A percentile compares a stretch with the other conserved stretches of the same genome.
Conservation (phyloP, 2,888 invertebrate species). For the Alsophila aescularia region DNA sequence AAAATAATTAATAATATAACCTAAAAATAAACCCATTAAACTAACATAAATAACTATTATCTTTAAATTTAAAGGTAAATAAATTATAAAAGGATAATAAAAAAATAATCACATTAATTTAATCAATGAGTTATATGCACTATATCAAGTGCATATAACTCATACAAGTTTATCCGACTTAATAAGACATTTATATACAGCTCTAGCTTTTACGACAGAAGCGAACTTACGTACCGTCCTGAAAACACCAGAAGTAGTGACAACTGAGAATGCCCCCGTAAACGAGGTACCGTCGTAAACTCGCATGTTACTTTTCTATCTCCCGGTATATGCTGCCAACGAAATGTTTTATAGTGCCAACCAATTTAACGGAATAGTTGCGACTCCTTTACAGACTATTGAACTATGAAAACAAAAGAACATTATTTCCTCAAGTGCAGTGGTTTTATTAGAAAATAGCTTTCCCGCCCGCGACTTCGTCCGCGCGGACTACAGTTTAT, state of each 20-base stretch:
- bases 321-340: conserved; percentile 25
- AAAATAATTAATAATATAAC: too few species aligned
- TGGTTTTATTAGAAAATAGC: too few species aligned
- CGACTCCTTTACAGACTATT: conserved; percentile 12
- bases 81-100: too few species aligned
- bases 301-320: conserved; percentile 34
- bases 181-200: not conserved
- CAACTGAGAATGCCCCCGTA: conserved; percentile 43
- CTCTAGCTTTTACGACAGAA: conserved; percentile 25
- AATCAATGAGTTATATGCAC: too few species aligned
- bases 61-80: too few species aligned
- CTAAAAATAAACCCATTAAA: too few species aligned
- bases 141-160: not conserved
- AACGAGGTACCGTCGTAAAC: conserved; percentile 40
- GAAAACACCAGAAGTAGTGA: conserved; percentile 40
- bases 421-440: not conserved
- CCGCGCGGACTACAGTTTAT: too few species aligned
- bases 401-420: conserved; percentile 4
- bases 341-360: conserved; percentile 29
- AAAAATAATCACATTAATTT: too few species aligned
- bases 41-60: too few species aligned
- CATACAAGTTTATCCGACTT: not conserved
- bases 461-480: too few species aligned
- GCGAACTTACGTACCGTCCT: conserved; percentile 22
- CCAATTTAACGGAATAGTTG: conserved; percentile 30